Percentiles rank a stretch among this genome's conserved stretches.
Conservation (phyloP, 2,113 vertebrate genomes). For the Varanus salvator region DNA sequence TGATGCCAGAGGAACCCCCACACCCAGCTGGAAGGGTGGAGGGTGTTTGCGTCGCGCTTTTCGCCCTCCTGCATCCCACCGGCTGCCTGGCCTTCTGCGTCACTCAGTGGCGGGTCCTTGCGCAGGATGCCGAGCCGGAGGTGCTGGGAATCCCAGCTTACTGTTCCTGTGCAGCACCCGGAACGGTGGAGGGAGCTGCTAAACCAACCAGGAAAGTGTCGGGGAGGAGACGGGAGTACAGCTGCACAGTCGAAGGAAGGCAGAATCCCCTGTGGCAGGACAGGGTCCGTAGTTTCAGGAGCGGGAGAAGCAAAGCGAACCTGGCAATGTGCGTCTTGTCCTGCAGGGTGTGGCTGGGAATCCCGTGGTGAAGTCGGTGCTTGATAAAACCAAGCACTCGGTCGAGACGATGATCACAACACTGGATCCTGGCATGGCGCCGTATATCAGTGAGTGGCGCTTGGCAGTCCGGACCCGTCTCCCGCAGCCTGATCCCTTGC, state of each 20-base stretch:
- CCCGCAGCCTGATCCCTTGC: too few species aligned
- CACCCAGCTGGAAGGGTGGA: neutral
- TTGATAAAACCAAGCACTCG: slow-evolving; percentile 96
- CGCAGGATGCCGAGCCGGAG: too few species aligned
- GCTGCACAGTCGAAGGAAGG: neutral
- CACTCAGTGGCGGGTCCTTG: too few species aligned
- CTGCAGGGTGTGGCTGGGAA: slow-evolving; percentile 93
- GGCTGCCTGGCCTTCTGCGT: neutral
- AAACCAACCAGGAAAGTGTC: too few species aligned
- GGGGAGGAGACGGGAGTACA: neutral
- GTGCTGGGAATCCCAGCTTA: too few species aligned
- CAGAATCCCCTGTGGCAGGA: neutral
- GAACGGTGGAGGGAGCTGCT: too few species aligned
- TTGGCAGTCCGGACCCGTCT: too few species aligned
- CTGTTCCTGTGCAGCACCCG: too few species aligned
- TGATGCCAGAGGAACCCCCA: fast-evolving
- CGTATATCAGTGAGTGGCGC: slow-evolving; percentile 91
- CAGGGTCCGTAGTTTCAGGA: neutral
- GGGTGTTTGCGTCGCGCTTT: neutral
- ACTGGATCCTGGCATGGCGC: slow-evolving; percentile 97
- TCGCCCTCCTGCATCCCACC: neutral
- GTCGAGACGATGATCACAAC: slow-evolving; percentile 98
- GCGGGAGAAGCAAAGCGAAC: neutral
- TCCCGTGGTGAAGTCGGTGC: slow-evolving; percentile 90
- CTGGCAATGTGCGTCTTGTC: neutral